Base-by-base conservation (phyloP, 2,797 vertebrate species). In the Lepidocolaptes lacrymiger region DNA sequence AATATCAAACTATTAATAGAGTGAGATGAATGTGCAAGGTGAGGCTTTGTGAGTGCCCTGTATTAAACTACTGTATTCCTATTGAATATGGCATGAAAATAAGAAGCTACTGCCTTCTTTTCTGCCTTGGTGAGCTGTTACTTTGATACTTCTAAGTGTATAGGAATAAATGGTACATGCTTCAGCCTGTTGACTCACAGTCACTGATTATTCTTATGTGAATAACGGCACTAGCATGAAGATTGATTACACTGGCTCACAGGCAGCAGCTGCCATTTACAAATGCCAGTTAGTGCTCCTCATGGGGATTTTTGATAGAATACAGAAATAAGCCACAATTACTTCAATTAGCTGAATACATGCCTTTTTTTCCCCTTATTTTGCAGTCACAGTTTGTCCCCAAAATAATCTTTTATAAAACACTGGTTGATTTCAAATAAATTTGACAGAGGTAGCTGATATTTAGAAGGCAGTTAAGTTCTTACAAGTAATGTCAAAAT, bases 221-320 rank as follows among this genome's bases (percentile, higher is more conserved):
- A 84, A 68, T 89, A 91, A 54, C 77, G 68, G 80, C 68, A 82
- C 81, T 1, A 94, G 77, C 80, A 75, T 28, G 68, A 96, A 95
- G 94, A 96, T 95, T 95, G 90, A 97, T 96, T 95, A 78, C 58
- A 1, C 49, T 87, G 63, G 67, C 22, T 39, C 28, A 7, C 14
- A 89, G 71, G 80, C 80, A 74, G 80, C 96, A 96, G 83, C 90
- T 96, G 96, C 86, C 94, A 94, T 96, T 96, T 97, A 62, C 80
- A 95, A 91, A 93, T 67, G 90, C 88, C 90, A 95, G 68, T 59
- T 32, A 80, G 44, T 68, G 36, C 46, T 88, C 81, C 91, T 91
- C 67, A 0, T 91, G 93, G 94, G 95, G 68, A 54, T 96, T 82
- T 66, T 67, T 96, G 95, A 94, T 7, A 83, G 63, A 85, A 71